Percentiles rank a stretch among this genome's conserved stretches.
These are phyloP conservation scores for Drosophila acutilabella DNA, from an alignment of 2,888 invertebrate species.

Conservation along the genomic window DNA sequence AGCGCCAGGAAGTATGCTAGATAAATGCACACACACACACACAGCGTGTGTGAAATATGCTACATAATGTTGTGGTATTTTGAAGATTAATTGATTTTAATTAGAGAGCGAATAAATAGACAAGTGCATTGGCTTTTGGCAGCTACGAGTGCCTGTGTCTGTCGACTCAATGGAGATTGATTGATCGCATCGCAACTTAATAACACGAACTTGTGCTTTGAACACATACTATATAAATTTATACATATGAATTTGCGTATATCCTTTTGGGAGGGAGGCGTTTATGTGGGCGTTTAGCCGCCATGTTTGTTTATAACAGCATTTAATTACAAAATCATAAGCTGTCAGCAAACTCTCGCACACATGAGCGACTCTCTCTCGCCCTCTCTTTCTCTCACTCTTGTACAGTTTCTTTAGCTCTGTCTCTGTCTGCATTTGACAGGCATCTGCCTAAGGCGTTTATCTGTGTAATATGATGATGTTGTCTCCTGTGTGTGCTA, in stretches of 20 bases:
- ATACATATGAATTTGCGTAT: slow-evolving; percentile 5
- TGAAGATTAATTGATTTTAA: slow-evolving; percentile 79
- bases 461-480: slow-evolving; percentile 77
- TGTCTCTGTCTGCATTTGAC: slow-evolving; percentile 60
- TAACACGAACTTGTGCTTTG: background rate
- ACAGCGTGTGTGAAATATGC: slow-evolving; percentile 37
- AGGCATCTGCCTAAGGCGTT: slow-evolving; percentile 73
- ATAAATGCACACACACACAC: slow-evolving; percentile 33
- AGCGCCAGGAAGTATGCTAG: slow-evolving; percentile 48
- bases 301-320: slow-evolving; percentile 64
- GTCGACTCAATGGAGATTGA: slow-evolving; percentile 53
- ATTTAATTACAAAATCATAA: slow-evolving; percentile 80
- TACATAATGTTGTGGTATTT: slow-evolving; percentile 51
- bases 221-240: background rate
- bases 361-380: slow-evolving; percentile 32
- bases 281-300: slow-evolving; percentile 6
- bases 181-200: slow-evolving; percentile 61
- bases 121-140: slow-evolving; percentile 36
- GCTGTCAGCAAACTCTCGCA: slow-evolving; percentile 59
- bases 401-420: background rate
- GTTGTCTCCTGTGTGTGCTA: slow-evolving; percentile 38
- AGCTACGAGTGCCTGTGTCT: slow-evolving; percentile 1
- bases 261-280: slow-evolving; percentile 12
- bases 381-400: slow-evolving; percentile 1
- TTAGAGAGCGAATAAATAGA: slow-evolving; percentile 66